Evolutionary conservation across 2,113 vertebrate genomes (phyloP).

Genomic region (Bubo scandiacus): DNA sequence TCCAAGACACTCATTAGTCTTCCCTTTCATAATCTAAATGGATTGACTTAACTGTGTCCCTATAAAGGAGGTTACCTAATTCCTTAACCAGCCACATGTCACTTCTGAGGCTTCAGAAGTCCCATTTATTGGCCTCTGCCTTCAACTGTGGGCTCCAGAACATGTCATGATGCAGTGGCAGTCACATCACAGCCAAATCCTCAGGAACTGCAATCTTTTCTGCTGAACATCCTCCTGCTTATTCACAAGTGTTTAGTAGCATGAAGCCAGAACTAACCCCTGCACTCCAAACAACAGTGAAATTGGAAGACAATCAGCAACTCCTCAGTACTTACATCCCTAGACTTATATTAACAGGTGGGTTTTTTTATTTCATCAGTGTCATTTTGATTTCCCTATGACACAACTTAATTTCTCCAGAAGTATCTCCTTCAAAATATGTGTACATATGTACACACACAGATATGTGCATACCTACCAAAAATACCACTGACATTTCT

Average conservation of each 20-base stretch:
- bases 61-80: background rate
- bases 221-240: background rate
- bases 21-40: background rate
- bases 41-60: background rate
- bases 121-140: background rate
- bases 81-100: background rate
- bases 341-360: background rate
- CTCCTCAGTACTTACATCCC: background rate
- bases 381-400: background rate
- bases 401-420: background rate
- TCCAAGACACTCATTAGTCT: background rate
- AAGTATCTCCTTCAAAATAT: background rate
- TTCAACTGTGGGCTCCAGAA: background rate
- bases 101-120: background rate
- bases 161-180: rapidly evolving
- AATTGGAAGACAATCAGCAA: background rate
- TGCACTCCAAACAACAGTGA: background rate
- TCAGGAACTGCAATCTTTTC: background rate
- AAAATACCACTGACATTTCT: background rate
- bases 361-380: background rate
- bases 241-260: background rate
- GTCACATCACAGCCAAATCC: background rate
- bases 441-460: rapidly evolving
- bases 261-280: background rate
- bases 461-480: rapidly evolving